Base-by-base conservation (phyloP, 2,113 vertebrate genomes). In the Oncorhynchus mykiss region DNA sequence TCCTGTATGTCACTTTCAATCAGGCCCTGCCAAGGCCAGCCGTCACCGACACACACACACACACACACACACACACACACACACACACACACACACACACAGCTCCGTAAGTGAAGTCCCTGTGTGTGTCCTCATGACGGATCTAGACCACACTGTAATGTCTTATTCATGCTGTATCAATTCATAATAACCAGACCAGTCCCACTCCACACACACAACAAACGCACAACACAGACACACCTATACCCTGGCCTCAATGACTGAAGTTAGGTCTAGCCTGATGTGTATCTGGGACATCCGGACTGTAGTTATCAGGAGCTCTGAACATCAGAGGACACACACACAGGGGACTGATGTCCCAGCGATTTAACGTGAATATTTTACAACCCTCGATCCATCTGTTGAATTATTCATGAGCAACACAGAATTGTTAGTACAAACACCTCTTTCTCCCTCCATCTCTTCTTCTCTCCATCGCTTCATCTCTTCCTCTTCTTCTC, bases 81-180 rank as follows among this genome's bases (percentile, higher is more conserved):
- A 83, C 80, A 71, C 79, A 83, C 80, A 71, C 80, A 83, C 80
- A 65, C 80, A 83, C 80, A 71, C 1, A 18, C 27, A 18, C 25
- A 67, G 31, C 16, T 45, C 9, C 7, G n/a, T 45, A 57, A 89
- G 87, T 84, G 79, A 91, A 89, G 84, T 89, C 86, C 87, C 86
- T 76, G 83, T 86, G 88, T 86, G 83, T 90, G 81, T 90, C 84
- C 78, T 90, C 82, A 88, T 88, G 88, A 89, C 73, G 85, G 89
- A 91, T 90, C 84, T 92, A 87, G 89, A 90, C 87, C 88, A 84
- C 89, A 87, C 83, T 89, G 81, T 87, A 85, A 91, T 92, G 85
- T 91, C 89, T 92, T 92, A 92, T 91, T 90, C 84, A 92, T 93
- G 87, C 81, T 11, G 69, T 91, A 92, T 91, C 90, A 91, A 93